These are phyloP conservation scores for Arge pagana DNA, from an alignment of 2,888 invertebrate species.

Conservation along the genomic window DNA sequence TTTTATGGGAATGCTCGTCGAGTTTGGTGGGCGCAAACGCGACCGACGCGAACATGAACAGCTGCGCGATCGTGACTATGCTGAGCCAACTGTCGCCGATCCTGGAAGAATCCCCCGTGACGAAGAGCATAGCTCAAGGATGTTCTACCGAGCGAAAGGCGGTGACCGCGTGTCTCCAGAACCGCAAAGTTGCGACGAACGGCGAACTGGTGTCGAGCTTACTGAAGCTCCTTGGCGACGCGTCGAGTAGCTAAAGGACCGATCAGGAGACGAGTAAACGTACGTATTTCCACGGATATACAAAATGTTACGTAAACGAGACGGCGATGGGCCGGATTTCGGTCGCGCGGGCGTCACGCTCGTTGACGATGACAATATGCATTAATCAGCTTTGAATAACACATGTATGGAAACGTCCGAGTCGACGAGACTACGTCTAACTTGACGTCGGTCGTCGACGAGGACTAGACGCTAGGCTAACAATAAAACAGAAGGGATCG, in stretches of 20 bases:
- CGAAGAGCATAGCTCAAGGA: conserved; percentile 25
- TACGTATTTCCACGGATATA: too few relatives aligned
- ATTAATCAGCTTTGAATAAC: too few relatives aligned
- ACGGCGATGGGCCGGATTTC: too few relatives aligned
- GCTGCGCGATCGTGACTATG: conserved; percentile 45
- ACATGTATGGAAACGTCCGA: too few relatives aligned
- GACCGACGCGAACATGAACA: conserved; percentile 42
- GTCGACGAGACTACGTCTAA: too few relatives aligned
- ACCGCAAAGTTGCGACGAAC: conserved; percentile 33
- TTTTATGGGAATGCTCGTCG: conserved; percentile 48
- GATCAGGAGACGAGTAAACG: too few relatives aligned
- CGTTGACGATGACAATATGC: too few relatives aligned
- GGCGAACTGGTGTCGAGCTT: conserved; percentile 39
- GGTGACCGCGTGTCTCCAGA: conserved; percentile 34
- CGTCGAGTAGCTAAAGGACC: neutral
- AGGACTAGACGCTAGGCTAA: neutral
- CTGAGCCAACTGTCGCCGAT: conserved; percentile 46
- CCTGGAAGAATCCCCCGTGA: conserved; percentile 38
- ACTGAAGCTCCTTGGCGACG: conserved; percentile 30
- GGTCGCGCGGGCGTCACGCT: too few relatives aligned
- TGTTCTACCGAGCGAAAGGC: conserved; percentile 33
- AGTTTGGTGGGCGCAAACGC: conserved; percentile 30
- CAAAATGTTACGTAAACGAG: too few relatives aligned
- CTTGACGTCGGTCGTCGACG: too few relatives aligned
- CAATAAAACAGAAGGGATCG: neutral